Conservation (phyloP, 2,113 vertebrate genomes). For the Motacilla tschutschensis region DNA sequence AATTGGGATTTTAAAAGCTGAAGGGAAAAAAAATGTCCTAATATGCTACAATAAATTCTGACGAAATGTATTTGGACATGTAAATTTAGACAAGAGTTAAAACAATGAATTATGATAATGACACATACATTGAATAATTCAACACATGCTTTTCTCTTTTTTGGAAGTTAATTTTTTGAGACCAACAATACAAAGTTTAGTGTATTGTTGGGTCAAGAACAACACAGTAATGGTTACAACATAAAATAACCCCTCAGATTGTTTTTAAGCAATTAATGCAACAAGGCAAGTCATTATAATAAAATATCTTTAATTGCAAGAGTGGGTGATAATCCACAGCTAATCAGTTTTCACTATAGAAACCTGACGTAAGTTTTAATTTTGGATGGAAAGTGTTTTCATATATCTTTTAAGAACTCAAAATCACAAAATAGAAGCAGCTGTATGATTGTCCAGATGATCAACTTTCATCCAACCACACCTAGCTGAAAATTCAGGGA, state of each 20-base stretch:
- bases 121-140: neutral
- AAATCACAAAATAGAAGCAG: neutral
- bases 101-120: neutral
- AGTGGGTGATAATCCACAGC: neutral
- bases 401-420: neutral
- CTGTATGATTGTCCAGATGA: rapidly evolving
- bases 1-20: neutral
- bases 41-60: neutral
- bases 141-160: constrained; percentile 10
- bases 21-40: neutral
- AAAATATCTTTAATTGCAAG: constrained; percentile 16
- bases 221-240: neutral
- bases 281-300: neutral
- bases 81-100: neutral
- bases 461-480: neutral
- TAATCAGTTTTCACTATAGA: neutral
- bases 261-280: neutral
- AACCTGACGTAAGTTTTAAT: neutral
- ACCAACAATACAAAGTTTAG: constrained; percentile 3
- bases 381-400: neutral
- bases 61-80: neutral
- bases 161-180: neutral
- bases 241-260: neutral
- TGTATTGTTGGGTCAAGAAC: neutral
- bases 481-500: neutral